Evolutionary conservation across 2,888 invertebrate species (phyloP).

Genomic region (Alentia gelatinosa): DNA sequence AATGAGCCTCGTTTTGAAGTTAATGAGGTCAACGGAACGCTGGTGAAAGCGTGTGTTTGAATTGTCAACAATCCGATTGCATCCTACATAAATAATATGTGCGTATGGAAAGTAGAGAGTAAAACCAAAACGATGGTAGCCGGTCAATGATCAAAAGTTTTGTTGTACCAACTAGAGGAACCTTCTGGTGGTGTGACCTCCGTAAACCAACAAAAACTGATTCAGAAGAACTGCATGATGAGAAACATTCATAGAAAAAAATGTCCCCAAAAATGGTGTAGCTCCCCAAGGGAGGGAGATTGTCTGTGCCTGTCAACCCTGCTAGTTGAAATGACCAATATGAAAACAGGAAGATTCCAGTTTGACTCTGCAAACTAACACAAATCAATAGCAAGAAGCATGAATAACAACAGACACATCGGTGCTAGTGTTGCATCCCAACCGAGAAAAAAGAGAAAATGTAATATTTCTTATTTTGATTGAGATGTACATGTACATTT

Average conservation of each 20-base stretch:
- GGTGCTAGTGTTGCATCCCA: no score
- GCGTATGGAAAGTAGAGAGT: not conserved
- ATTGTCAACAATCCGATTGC: no score
- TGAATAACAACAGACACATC: no score
- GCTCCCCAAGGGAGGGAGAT: not conserved
- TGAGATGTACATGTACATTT: no score
- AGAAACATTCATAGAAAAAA: not conserved
- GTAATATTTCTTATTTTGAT: no score
- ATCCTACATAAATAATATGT: not conserved
- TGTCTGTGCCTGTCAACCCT: not conserved
- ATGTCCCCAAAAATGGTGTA: not conserved
- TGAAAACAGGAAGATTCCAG: not conserved
- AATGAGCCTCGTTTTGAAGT: not conserved
- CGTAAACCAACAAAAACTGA: not conserved
- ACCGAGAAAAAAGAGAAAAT: no score
- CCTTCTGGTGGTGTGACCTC: no score
- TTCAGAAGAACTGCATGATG: not conserved
- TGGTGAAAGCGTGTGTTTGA: no score
- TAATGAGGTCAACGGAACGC: not conserved
- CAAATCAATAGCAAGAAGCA: not conserved
- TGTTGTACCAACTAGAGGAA: slow-evolving; percentile 1
- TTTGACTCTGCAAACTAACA: not conserved
- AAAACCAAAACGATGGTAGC: no score
- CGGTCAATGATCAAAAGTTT: not conserved
- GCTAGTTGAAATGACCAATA: slow-evolving; percentile 27